These are phyloP conservation scores for Tribolium madens DNA, from an alignment of 1,140 invertebrate species.

Conservation along the genomic window DNA sequence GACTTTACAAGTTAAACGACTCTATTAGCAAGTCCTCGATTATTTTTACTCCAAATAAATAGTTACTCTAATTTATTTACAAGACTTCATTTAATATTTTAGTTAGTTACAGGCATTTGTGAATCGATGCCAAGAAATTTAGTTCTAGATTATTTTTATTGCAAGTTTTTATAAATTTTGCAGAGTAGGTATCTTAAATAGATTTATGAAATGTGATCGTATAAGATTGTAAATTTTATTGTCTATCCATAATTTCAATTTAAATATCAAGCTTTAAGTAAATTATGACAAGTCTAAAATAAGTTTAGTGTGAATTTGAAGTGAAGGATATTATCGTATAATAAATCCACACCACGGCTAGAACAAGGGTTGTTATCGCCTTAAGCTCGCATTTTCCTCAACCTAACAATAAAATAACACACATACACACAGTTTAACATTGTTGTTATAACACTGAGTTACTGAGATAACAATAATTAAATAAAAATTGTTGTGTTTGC, in stretches of 20 bases:
- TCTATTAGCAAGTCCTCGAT: too few species aligned
- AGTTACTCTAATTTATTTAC: too few species aligned
- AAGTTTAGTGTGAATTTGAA: constrained; percentile 12
- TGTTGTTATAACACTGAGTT: neutral
- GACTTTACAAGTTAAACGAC: too few species aligned
- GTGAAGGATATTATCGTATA: constrained; percentile 2
- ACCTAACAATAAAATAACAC: neutral
- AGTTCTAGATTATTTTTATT: neutral
- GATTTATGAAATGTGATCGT: neutral
- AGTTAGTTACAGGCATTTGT: neutral
- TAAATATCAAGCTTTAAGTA: too few species aligned
- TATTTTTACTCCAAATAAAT: too few species aligned
- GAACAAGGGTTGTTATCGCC: neutral
- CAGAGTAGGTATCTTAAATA: neutral
- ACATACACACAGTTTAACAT: constrained; percentile 7
- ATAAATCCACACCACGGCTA: neutral
- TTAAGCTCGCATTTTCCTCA: constrained; percentile 6
- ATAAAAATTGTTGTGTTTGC: neutral
- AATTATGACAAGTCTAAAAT: constrained; percentile 9
- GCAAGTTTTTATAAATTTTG: neutral
- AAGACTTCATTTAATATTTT: too few species aligned
- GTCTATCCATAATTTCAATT: too few species aligned
- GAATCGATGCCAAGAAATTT: neutral
- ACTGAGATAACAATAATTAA: neutral
- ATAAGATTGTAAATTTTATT: too few species aligned